Conservation (phyloP, 2,113 vertebrate genomes). For the Pelvicachromis taeniatus region DNA sequence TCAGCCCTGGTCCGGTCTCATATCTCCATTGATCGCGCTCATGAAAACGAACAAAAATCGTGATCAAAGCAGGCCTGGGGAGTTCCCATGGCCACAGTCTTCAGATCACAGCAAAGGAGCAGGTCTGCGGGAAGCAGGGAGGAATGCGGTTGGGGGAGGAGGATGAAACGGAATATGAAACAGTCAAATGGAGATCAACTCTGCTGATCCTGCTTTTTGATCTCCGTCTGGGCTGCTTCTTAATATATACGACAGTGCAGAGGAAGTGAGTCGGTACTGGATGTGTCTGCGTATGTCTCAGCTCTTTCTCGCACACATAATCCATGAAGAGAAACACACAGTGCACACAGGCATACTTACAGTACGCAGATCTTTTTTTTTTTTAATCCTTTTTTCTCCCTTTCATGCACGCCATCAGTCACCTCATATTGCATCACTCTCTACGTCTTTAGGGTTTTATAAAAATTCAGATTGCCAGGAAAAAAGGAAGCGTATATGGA, state of each 20-base stretch:
- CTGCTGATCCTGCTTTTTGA: constrained; percentile 59
- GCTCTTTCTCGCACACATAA: background rate
- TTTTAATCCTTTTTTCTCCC: background rate
- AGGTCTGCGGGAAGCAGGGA: constrained; percentile 2
- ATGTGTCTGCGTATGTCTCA: background rate
- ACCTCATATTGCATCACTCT: constrained; percentile 8
- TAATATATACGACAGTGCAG: constrained; percentile 6
- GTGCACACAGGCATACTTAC: background rate
- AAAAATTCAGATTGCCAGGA: background rate
- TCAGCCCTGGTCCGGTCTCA: background rate
- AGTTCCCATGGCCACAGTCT: constrained; percentile 35
- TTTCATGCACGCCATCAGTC: background rate
- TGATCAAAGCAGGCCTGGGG: constrained; percentile 43
- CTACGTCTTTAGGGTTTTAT: background rate
- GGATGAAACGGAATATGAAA: constrained; percentile 65
- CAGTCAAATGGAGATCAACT: constrained; percentile 54
- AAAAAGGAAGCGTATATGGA: background rate
- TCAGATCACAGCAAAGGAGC: constrained; percentile 38
- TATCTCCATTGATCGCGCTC: background rate
- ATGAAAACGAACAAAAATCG: constrained; percentile 28
- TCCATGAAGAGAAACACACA: background rate
- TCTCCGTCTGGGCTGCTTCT: constrained; percentile 13
- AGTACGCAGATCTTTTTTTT: background rate
- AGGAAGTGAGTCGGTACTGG: background rate
- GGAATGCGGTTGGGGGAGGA: background rate